phyloP scores from a whole-genome alignment of 1,140 invertebrate genomes.

The Drosophila nannoptera region DNA sequence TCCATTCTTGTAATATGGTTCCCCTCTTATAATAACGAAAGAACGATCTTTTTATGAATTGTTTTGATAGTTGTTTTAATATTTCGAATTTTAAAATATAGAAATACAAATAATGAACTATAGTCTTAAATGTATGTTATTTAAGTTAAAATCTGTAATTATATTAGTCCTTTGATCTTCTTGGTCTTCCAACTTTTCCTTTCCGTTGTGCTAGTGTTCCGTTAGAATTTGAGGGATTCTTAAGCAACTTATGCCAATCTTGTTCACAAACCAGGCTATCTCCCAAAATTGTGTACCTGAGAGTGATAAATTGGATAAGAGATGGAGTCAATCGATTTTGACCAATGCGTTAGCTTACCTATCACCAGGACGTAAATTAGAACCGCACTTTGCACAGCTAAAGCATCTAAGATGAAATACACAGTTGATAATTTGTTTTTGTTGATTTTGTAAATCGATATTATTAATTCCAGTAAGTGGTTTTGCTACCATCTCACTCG shows the following conservation, averaged over 20 bases:
- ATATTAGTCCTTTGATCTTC: slow-evolving; percentile 78
- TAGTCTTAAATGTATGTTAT: slow-evolving; percentile 71
- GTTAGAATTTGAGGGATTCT: slow-evolving; percentile 82
- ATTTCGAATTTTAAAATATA: slow-evolving; percentile 52
- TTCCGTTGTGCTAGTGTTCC: slow-evolving; percentile 85
- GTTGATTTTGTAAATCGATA: slow-evolving; percentile 79
- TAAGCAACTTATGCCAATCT: slow-evolving; percentile 94
- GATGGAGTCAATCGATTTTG: neutral
- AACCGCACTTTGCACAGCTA: slow-evolving; percentile 93
- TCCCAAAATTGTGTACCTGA: slow-evolving; percentile 90
- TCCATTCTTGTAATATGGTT: too few species aligned
- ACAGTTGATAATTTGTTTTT: slow-evolving; percentile 78
- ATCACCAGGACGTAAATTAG: slow-evolving; percentile 91
- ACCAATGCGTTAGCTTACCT: slow-evolving; percentile 80
- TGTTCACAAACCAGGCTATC: slow-evolving; percentile 93
- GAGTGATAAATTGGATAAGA: slow-evolving; percentile 24
- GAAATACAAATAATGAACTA: slow-evolving; percentile 55
- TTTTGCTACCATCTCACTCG: slow-evolving; percentile 94
- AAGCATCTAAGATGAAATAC: slow-evolving; percentile 97
- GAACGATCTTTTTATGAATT: neutral
- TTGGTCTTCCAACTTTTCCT: slow-evolving; percentile 83
- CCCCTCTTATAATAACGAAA: too few species aligned
- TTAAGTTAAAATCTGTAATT: slow-evolving; percentile 64
- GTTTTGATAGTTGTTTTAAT: slow-evolving; percentile 46
- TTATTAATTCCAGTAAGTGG: slow-evolving; percentile 80